These are phyloP conservation scores for Halcyon badia DNA, from an alignment of 2,797 vertebrate genomes.

Conservation along the genomic window DNA sequence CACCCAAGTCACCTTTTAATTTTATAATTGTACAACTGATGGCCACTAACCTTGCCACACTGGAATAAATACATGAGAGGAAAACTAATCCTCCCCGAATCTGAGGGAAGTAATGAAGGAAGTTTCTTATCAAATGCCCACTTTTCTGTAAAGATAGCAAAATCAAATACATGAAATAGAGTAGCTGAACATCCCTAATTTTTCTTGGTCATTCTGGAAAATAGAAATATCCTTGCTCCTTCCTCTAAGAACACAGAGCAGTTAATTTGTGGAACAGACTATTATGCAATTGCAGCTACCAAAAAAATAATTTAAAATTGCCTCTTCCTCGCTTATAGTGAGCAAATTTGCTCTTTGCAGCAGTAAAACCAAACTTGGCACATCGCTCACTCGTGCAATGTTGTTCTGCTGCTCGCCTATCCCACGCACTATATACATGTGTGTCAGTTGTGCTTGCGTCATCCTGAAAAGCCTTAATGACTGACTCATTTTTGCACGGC, in stretches of 20 bases:
- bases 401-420: background rate
- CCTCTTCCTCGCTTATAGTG: background rate
- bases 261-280: background rate
- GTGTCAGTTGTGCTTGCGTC: background rate
- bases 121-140: background rate
- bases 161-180: background rate
- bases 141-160: background rate
- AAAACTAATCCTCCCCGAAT: background rate
- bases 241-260: background rate
- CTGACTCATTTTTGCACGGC: conserved; percentile 25
- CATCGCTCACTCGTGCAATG: rapidly evolving
- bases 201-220: background rate
- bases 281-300: background rate
- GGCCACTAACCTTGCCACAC: background rate
- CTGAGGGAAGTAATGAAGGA: background rate
- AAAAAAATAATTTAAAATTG: background rate
- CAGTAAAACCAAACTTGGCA: background rate
- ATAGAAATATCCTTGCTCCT: background rate
- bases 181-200: background rate
- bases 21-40: background rate
- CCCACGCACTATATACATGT: background rate
- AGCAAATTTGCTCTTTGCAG: background rate
- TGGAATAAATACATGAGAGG: background rate
- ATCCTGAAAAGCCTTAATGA: conserved; percentile 27
- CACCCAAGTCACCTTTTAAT: background rate